phyloP scores from a whole-genome alignment of 2,888 invertebrate species.

The Ephialtes manifestator region DNA sequence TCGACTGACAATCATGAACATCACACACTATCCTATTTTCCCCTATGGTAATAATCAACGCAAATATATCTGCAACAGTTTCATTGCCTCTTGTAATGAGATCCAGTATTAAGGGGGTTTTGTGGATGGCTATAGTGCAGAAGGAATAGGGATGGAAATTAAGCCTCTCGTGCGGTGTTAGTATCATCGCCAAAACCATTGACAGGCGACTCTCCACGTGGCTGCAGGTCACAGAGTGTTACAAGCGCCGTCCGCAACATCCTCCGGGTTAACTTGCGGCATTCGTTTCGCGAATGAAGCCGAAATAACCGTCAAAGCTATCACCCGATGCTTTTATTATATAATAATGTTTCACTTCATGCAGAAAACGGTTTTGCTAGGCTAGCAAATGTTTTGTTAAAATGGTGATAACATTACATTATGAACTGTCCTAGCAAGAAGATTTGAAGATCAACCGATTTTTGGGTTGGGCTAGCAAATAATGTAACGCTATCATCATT shows the following conservation, averaged over 20 bases:
- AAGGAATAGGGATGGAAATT: conserved; percentile 4
- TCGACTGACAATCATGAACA: background rate
- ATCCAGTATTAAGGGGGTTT: background rate
- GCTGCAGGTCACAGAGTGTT: background rate
- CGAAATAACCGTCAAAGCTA: conserved; percentile 85
- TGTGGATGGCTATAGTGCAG: background rate
- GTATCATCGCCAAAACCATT: background rate
- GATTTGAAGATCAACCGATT: no score
- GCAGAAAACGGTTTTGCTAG: no score
- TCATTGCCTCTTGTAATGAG: conserved; percentile 9
- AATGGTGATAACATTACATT: no score
- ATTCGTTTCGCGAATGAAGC: conserved; percentile 50
- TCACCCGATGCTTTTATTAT: conserved; percentile 86
- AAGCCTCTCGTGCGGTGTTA: background rate
- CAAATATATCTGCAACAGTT: background rate
- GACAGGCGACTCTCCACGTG: background rate
- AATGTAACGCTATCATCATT: no score
- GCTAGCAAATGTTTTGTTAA: no score
- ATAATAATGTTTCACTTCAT: no score
- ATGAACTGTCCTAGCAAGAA: no score
- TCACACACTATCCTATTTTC: background rate
- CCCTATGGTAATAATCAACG: no score
- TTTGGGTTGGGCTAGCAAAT: no score
- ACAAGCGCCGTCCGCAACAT: conserved; percentile 7
- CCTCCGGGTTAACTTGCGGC: conserved; percentile 20